Base-by-base conservation (phyloP, 1,140 invertebrate species). In the Phortica variegata region DNA sequence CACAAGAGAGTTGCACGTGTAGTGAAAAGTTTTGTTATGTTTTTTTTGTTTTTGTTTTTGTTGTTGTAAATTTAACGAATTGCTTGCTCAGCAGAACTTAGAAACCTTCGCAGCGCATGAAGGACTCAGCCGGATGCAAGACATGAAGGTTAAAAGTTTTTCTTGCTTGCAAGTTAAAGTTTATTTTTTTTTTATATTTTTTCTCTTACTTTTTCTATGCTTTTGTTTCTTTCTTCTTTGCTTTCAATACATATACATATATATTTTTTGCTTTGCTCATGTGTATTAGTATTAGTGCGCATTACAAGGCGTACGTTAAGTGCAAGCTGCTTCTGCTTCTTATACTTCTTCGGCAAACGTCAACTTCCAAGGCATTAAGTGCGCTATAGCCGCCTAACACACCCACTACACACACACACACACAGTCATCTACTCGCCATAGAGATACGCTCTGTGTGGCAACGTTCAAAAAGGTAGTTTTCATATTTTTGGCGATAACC, bases 401-500 rank as follows among this genome's bases (percentile, higher is more conserved):
- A n/a, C n/a, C n/a, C n/a, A n/a, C n/a, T n/a, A n/a, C n/a, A n/a
- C n/a, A n/a, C n/a, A n/a, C n/a, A n/a, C n/a, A n/a, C n/a, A n/a
- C n/a, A n/a, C n/a, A n/a, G n/a, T n/a, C n/a, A n/a, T 54, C 47
- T 43, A 43, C 52, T 4, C 33, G 12, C 61, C 54, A 58, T 26
- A 26, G 23, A n/a, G n/a, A n/a, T n/a, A n/a, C n/a, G n/a, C n/a
- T n/a, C n/a, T n/a, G n/a, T n/a, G n/a, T n/a, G n/a, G n/a, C n/a
- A n/a, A n/a, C n/a, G 23, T 45, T 37, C 44, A 18, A 47, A 54
- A 62, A 68, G 54, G 59, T 62, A 66, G 63, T 66, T 66, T 66
- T 66, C 62, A 66, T 68, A 66, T 66, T 66, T 66, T 57, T 40
- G 59, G 56, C 62, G 62, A 66, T 66, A 66, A 66, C 62, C 56